phyloP scores from a whole-genome alignment of 2,797 vertebrate genomes.

The Distichodus sexfasciatus region DNA sequence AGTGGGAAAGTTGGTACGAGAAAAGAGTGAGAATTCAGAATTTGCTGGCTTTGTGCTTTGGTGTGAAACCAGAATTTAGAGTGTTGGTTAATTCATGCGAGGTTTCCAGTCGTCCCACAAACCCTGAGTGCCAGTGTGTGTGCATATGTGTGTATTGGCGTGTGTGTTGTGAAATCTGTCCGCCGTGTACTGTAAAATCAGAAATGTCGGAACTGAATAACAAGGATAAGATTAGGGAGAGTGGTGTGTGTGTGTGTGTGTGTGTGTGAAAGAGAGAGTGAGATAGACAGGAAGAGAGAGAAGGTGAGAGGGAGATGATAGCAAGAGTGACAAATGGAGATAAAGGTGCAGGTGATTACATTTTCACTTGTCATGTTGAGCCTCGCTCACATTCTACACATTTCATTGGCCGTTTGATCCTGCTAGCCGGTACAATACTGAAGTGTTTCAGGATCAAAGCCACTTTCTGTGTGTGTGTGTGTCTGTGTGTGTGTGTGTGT shows the following conservation, averaged over 20 bases:
- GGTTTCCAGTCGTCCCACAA: neutral
- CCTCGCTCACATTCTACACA: neutral
- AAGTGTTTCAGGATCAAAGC: slow-evolving; percentile 13
- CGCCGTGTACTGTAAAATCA: too few species aligned
- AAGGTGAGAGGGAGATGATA: neutral
- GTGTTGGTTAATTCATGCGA: too few species aligned
- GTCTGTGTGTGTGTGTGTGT: slow-evolving; percentile 8
- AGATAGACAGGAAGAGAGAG: neutral
- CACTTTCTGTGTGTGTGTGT: neutral
- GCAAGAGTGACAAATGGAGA: neutral
- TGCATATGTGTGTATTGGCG: too few species aligned
- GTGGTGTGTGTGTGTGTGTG: neutral
- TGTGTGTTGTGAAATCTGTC: too few species aligned
- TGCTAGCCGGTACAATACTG: slow-evolving; percentile 2
- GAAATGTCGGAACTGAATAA: neutral
- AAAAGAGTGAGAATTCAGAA: neutral
- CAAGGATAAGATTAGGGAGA: neutral
- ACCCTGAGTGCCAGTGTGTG: too few species aligned
- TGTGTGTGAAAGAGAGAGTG: neutral
- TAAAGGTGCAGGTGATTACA: neutral
- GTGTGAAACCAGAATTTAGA: neutral
- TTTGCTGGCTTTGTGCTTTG: neutral
- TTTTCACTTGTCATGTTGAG: slow-evolving; percentile 9
- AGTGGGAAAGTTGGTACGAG: too few species aligned
- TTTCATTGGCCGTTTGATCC: slow-evolving; percentile 21